These are phyloP conservation scores for Mycteria americana DNA, from an alignment of 2,797 vertebrate genomes.

Conservation along the genomic window DNA sequence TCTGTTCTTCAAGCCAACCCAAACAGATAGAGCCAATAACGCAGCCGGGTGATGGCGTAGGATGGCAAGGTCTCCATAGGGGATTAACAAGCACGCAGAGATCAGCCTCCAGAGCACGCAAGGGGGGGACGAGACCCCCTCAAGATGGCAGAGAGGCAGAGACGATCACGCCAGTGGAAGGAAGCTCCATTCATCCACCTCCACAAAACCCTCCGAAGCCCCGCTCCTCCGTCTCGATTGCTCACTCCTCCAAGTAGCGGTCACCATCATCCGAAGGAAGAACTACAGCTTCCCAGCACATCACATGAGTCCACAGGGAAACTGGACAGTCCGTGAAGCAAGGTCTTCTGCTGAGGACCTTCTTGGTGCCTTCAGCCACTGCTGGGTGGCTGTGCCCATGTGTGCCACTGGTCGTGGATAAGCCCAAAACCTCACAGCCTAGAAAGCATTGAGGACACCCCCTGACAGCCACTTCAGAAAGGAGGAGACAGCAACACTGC, in stretches of 20 bases:
- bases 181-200: not conserved
- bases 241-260: not conserved
- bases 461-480: not conserved
- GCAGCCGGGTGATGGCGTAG: not conserved
- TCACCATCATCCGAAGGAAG: not conserved
- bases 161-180: not conserved
- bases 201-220: not conserved
- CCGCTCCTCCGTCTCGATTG: not conserved
- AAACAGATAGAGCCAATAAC: not conserved
- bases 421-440: not conserved
- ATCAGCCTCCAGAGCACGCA: not conserved
- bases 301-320: rapidly evolving
- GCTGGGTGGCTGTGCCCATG: rapidly evolving
- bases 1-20: conserved; percentile 29
- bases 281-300: not conserved
- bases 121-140: not conserved
- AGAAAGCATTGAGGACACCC: not conserved
- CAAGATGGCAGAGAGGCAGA: not conserved
- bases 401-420: not conserved
- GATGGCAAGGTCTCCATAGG: rapidly evolving
- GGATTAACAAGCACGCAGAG: not conserved
- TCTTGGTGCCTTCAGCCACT: not conserved
- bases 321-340: not conserved
- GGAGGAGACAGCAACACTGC: not conserved
- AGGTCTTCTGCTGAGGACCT: not conserved